Evolutionary conservation across 2,113 vertebrate species (phyloP), one percentile per base, ranked within the genome.

Genomic region (Eretmochelys imbricata): DNA sequence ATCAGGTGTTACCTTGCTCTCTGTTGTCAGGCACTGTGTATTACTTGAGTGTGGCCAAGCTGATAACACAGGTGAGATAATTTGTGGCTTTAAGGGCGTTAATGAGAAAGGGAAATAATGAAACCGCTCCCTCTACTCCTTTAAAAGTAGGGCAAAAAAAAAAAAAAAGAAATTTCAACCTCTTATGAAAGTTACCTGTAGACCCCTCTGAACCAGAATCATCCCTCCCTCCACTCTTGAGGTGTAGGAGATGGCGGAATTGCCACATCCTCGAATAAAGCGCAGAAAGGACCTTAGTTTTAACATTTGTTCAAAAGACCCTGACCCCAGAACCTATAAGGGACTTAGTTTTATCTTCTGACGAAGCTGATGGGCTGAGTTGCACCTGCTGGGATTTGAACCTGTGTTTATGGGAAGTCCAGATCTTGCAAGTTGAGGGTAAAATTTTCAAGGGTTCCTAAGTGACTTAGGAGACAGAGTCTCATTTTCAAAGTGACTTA

Each of bases 1-100:
- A 1, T 65, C 78, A n/a, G n/a, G 62, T 19, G 20, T 4, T 10
- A 6, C 9, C 48, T 69, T 72, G 49, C 48, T 80, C 19, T 72
- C 51, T 50, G n/a, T 51, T 84, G 38, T 0, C 0, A 3, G 19
- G 75, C 38, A 12, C 38, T 48, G 11, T 14, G n/a, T 48, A 10
- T 65, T 35, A 1, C 1, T 5, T 4, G 84, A 42, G 76, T n/a
- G 57, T 2, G 50, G 80, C 48, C 46, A 59, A 55, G 76, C 12
- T 84, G 76, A 3, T 57, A 22, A 31, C 0, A 1, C 13, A 35
- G 46, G 10, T 10, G 50, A 82, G 8, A 38, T 35, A 25, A 29
- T 1, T 22, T 48, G 59, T 78, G 80, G 19, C 35, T 78, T 87
- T 89, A 48, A 49, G 59, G 48, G 2, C 3, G 13, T 4, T 42